Conservation (phyloP, 1,140 invertebrate species). For the Macrocentrus cingulum region DNA sequence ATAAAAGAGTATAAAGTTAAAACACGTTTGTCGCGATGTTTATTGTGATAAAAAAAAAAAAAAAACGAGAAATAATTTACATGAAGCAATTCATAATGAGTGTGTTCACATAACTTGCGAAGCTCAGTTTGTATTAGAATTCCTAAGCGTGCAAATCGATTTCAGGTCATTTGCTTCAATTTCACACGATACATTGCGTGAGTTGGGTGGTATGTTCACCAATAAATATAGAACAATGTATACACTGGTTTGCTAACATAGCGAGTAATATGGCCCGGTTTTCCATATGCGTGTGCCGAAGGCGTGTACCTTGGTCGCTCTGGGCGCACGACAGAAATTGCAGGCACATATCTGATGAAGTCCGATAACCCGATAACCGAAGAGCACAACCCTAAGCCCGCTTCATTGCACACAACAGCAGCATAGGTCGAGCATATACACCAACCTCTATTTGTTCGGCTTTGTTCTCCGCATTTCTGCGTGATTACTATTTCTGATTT, state of each 20-base stretch:
- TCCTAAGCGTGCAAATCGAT: conserved; percentile 16
- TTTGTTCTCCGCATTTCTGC: neutral
- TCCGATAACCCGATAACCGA: conserved; percentile 15
- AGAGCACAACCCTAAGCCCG: neutral
- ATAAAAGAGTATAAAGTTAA: no score
- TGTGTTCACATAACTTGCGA: no score
- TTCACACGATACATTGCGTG: conserved; percentile 26
- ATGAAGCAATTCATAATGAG: no score
- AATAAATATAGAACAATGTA: conserved; percentile 1
- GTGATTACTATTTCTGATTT: conserved; percentile 7
- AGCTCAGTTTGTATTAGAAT: neutral
- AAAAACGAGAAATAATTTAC: no score
- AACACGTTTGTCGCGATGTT: no score
- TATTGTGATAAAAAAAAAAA: no score
- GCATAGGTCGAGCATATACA: neutral
- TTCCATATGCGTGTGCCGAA: neutral
- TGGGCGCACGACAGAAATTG: conserved; percentile 15
- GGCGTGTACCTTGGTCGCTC: neutral
- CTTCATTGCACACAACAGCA: neutral
- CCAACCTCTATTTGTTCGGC: conserved; percentile 5
- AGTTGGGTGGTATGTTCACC: neutral
- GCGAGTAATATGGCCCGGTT: conserved; percentile 6
- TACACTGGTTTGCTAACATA: conserved; percentile 8
- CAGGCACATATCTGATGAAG: conserved; percentile 12
- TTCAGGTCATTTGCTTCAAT: conserved; percentile 23